Evolutionary conservation across 2,888 invertebrate genomes (phyloP), one percentile per base, ranked within the genome.

Genomic region (Sphaeridia pumilis): DNA sequence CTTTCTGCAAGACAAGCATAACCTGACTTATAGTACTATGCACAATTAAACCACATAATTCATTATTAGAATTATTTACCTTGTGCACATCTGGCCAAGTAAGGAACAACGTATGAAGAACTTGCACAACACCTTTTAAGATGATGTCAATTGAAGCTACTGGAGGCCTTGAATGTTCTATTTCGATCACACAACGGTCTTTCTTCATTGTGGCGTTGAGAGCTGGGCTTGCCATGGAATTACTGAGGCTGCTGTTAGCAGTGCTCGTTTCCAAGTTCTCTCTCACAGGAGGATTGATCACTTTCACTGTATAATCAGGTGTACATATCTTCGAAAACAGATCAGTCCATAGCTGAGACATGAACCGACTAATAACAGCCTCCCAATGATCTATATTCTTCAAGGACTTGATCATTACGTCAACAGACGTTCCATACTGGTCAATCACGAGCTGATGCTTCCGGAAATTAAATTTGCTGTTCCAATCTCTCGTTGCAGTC

Each of bases 341-440:
- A 36, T 59, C 60, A 36, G 59, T 48, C 63, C 63, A 63, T 24
- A 63, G 14, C 41, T 59, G 55, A 24, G 46, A 45, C n/a, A 50
- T 36, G 41, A 63, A 61, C 24, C 54, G 51, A 3, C 51, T 56
- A 54, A 56, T 58, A 1, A 57, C 35, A n/a, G 52, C 49, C 2
- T 43, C 36, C 28, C 52, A 61, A 12, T 48, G 49, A 25, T 52
- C 49, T 1, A 58, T 49, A 50, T 61, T 60, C 47, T 54, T 52
- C 14, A 61, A 24, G 0, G 60, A 55, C 17, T 58, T 49, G 10
- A 63, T 31, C 3, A 61, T 49, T 0, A 51, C 36, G 1, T 21
- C 35, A 10, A 57, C 52, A 38, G 58, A 46, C 2, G 31, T 25
- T 12, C 46, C 49, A 26, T 56, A 57, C 4, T 52, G 53, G 21